A percentile compares a stretch with the other conserved stretches of the same genome.
phyloP scores from a whole-genome alignment of 2,113 vertebrate species.

The Xiphorhynchus elegans region DNA sequence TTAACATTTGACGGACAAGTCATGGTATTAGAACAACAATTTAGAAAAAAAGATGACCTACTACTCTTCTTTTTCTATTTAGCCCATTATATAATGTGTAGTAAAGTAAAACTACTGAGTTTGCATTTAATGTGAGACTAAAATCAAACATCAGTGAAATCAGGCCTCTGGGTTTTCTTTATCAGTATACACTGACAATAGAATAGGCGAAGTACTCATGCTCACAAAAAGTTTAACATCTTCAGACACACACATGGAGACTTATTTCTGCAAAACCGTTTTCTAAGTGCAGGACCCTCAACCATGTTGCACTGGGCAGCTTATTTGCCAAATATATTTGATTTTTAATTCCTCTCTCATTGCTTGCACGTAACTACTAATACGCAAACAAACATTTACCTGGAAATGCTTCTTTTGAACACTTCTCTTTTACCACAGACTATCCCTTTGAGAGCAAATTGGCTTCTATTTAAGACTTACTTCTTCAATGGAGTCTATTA shows the following conservation, averaged over 20 bases:
- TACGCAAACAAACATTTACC: background rate
- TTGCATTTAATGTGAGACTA: slow-evolving; percentile 50
- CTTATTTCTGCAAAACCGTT: background rate
- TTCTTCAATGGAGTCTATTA: background rate
- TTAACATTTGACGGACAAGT: slow-evolving; percentile 67
- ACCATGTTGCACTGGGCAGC: background rate
- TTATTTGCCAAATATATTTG: background rate
- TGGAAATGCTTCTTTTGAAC: background rate
- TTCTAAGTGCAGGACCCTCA: background rate
- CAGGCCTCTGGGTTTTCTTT: background rate
- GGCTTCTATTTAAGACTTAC: background rate
- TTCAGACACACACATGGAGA: background rate
- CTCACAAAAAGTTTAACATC: background rate
- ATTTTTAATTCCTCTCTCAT: background rate
- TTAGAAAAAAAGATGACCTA: slow-evolving; percentile 21
- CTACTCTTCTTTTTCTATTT: slow-evolving; percentile 58
- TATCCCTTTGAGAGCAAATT: background rate
- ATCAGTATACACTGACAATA: background rate
- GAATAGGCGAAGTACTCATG: background rate
- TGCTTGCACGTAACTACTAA: background rate
- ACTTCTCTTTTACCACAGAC: background rate
- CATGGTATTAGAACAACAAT: slow-evolving; percentile 28
- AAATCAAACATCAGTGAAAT: slow-evolving; percentile 57
- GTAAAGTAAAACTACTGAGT: slow-evolving; percentile 51
- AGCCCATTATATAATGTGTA: slow-evolving; percentile 44